Base-by-base conservation (phyloP, 2,888 invertebrate species). In the Pinctada fucata region DNA sequence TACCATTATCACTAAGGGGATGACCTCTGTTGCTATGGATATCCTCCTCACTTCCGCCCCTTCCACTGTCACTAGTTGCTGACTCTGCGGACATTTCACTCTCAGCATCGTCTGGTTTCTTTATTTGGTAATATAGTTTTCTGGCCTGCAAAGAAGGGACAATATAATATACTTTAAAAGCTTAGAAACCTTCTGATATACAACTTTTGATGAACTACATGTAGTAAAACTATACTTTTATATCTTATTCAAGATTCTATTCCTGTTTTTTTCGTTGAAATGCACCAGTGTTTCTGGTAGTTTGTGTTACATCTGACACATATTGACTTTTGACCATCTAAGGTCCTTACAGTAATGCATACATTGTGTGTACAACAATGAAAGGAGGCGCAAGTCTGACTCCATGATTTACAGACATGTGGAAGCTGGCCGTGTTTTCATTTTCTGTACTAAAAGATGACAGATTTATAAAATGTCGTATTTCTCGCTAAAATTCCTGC, bases 1-100 rank as follows among this genome's bases (percentile, higher is more conserved):
- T 83, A 88, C 88, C 88, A 79, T 83, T 79, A 78, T 88, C 88
- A 77, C 85, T 84, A 70, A 85, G 75, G n/a, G 82, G 79, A 58
- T 85, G 86, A 49, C 85, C 85, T 65, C 82, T 80, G 77, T 84
- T 84, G 73, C 86, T 86, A 82, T 86, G 74, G n/a, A 87, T 84
- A 79, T 86, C 86, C 71, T 88, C 87, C 72, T 87, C 88, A 81
- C 88, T 88, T 3, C 88, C 87, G 8, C 88, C 88, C 13, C 87
- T 78, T 5, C 88, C 88, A 76, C 88, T 88, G 76, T 88, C 88
- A 74, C 87, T 87, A 3, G 85, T 86, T 1, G 82, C 82, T 16
- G 85, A 84, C 67, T 86, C 86, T 72, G 83, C 85, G 16, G 86
- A 88, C 8, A 87, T 86, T 75, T 88, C 86, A 74, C 89, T 89